These are phyloP conservation scores for Melolontha melolontha DNA, from an alignment of 2,888 invertebrate species.

Conservation along the genomic window DNA sequence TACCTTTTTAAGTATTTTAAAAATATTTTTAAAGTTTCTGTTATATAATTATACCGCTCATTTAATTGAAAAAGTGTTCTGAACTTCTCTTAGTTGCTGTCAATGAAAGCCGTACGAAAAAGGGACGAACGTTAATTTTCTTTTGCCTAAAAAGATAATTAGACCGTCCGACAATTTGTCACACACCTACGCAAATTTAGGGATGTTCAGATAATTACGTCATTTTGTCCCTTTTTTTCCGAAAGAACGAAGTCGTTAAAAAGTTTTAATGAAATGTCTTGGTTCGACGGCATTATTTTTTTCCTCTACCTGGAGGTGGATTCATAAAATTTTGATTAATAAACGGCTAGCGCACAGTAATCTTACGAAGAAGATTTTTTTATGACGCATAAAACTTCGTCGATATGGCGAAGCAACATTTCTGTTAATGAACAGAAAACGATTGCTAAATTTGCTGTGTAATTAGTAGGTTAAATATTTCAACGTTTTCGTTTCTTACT, in stretches of 20 bases:
- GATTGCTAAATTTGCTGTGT: conserved; percentile 16
- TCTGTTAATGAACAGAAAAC: conserved; percentile 24
- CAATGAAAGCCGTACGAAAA: background rate
- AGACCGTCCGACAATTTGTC: conserved; percentile 35
- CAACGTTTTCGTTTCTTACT: too few relatives aligned
- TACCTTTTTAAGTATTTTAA: too few relatives aligned
- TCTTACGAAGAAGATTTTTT: conserved; percentile 32
- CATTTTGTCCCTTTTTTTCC: conserved; percentile 26
- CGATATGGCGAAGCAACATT: background rate
- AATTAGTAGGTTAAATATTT: conserved; percentile 1
- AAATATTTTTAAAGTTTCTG: too few relatives aligned
- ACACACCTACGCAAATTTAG: conserved; percentile 35
- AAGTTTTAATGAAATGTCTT: conserved; percentile 43
- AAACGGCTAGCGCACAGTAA: conserved; percentile 31
- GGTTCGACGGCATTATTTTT: conserved; percentile 39
- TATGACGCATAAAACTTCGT: conserved; percentile 31
- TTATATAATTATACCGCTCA: too few relatives aligned
- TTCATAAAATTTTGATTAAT: conserved; percentile 44
- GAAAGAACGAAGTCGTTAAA: conserved; percentile 39
- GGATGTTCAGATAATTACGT: conserved; percentile 27
- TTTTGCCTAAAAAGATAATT: conserved; percentile 30
- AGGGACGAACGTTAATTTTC: background rate
- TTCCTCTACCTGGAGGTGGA: conserved; percentile 37
- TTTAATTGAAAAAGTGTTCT: too few relatives aligned
- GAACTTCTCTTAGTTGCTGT: too few relatives aligned